Conservation (phyloP, 2,797 vertebrate species). For the Chelon labrosus region DNA sequence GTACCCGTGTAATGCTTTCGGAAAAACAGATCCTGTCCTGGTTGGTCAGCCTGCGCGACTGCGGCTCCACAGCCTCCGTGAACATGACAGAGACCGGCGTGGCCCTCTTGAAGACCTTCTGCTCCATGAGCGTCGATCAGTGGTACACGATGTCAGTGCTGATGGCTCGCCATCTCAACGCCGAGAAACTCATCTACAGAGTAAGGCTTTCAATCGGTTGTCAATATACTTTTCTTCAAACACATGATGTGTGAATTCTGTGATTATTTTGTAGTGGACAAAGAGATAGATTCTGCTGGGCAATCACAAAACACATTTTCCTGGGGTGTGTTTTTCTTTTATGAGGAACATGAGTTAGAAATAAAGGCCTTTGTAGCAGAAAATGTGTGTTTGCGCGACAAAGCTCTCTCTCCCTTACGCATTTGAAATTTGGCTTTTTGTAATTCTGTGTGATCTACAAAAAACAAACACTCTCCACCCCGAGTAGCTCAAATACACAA, state of each 20-base stretch:
- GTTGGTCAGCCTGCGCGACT: constrained; percentile 75
- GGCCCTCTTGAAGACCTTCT: constrained; percentile 78
- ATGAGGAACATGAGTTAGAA: constrained; percentile 10
- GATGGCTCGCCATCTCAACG: constrained; percentile 84
- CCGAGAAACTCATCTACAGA: constrained; percentile 89
- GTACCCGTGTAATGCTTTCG: constrained; percentile 20
- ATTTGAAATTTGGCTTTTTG: background rate
- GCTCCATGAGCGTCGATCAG: constrained; percentile 79
- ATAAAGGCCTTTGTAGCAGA: constrained; percentile 25
- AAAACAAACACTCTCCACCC: constrained; percentile 6
- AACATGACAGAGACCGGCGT: constrained; percentile 50
- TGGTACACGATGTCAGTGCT: constrained; percentile 87
- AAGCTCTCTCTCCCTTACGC: background rate
- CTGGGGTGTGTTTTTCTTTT: constrained; percentile 20
- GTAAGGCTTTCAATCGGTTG: constrained; percentile 75
- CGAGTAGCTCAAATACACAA: background rate
- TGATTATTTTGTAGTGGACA: constrained; percentile 11
- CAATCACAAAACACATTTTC: background rate
- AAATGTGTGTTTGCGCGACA: constrained; percentile 24
- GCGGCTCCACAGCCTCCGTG: constrained; percentile 41
- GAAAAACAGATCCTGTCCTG: constrained; percentile 78
- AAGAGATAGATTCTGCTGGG: constrained; percentile 15
- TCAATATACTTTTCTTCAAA: background rate
- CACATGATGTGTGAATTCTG: background rate
- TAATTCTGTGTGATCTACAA: constrained; percentile 25